Evolutionary conservation across 2,113 vertebrate species (phyloP).

Genomic region (Eira barbara): DNA sequence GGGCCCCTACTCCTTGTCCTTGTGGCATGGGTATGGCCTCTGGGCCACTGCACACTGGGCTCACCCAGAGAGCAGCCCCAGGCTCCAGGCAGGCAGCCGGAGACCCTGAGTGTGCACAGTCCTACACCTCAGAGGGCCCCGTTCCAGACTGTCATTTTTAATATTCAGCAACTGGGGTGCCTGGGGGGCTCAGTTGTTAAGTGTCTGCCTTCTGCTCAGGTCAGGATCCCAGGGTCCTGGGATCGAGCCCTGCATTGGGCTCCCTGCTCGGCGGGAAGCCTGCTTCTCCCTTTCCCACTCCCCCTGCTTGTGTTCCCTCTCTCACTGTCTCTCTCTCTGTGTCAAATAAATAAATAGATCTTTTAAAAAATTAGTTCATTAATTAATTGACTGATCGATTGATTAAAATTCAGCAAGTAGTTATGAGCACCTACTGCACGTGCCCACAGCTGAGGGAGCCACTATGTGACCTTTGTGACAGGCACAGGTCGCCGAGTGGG

Average conservation of each 20-base stretch:
- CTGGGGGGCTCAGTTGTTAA: too few relatives aligned
- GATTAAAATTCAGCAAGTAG: background rate
- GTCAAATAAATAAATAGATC: too few relatives aligned
- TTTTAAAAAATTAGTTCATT: too few relatives aligned
- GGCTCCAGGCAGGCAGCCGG: background rate
- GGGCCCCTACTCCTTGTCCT: background rate
- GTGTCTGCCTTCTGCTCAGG: too few relatives aligned
- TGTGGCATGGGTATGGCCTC: background rate
- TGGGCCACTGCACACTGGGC: background rate
- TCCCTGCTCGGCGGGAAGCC: too few relatives aligned
- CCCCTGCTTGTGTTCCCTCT: too few relatives aligned
- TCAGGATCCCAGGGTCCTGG: too few relatives aligned
- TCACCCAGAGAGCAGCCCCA: background rate
- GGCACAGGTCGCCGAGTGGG: background rate
- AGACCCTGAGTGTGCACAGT: rapidly evolving
- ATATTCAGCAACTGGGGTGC: background rate
- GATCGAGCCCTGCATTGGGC: too few relatives aligned
- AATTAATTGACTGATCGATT: too few relatives aligned
- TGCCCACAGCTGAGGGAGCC: background rate
- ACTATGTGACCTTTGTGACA: rapidly evolving
- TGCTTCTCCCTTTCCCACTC: too few relatives aligned
- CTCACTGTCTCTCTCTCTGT: too few relatives aligned
- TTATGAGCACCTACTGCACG: background rate
- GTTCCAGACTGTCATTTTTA: background rate
- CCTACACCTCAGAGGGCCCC: background rate